A percentile compares a stretch with the other conserved stretches of the same genome.
phyloP scores from a whole-genome alignment of 2,113 vertebrate species.

The Ondatra zibethicus region DNA sequence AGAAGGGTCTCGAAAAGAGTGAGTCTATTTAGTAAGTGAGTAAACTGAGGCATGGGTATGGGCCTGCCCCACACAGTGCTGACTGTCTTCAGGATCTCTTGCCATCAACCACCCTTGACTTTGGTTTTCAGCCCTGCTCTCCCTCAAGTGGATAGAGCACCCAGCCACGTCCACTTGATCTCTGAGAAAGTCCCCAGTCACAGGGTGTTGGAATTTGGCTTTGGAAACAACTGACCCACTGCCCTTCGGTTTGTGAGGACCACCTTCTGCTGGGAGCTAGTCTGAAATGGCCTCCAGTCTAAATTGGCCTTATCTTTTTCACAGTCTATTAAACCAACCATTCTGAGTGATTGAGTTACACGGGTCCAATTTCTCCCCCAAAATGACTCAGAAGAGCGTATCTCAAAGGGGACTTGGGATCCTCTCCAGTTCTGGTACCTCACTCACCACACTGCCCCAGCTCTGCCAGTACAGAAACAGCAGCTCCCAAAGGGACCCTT shows the following conservation, averaged over 20 bases:
- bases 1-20: neutral
- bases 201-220: neutral
- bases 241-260: neutral
- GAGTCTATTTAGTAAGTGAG: neutral
- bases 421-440: neutral
- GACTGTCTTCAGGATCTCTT: neutral
- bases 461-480: neutral
- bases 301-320: neutral
- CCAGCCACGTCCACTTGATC: neutral
- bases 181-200: neutral
- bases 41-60: neutral
- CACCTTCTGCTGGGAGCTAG: neutral
- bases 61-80: no score
- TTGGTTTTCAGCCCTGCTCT: neutral
- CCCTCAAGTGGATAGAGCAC: no score
- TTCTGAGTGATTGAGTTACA: neutral
- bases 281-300: neutral
- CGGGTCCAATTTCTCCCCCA: neutral
- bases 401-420: neutral
- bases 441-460: neutral
- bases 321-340: neutral
- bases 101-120: accelerated
- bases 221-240: neutral
- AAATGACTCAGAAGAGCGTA: neutral
- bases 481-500: neutral